These are phyloP conservation scores for Pelecanus crispus DNA, from an alignment of 2,113 vertebrate genomes.

Conservation along the genomic window DNA sequence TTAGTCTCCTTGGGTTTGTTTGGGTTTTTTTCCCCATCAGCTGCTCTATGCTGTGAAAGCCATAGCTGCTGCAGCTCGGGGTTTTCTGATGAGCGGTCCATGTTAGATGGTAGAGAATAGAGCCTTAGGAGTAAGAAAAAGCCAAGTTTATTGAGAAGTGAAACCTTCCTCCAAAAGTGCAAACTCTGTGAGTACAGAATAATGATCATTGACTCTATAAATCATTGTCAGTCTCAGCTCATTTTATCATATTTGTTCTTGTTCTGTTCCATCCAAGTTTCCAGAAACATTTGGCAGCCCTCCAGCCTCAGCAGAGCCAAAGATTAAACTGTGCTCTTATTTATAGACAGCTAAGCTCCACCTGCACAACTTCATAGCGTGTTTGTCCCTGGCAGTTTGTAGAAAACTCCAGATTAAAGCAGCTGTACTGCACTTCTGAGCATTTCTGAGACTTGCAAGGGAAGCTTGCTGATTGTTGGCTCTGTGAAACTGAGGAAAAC, in stretches of 20 bases:
- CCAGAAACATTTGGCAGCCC: constrained; percentile 44
- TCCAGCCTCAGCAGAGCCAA: constrained; percentile 30
- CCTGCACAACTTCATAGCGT: constrained; percentile 1
- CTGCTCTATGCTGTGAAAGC: background rate
- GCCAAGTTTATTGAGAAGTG: constrained; percentile 12
- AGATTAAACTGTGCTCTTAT: constrained; percentile 52
- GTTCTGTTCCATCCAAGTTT: constrained; percentile 46
- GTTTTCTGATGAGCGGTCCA: background rate
- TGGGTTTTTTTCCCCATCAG: background rate
- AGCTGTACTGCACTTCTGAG: background rate
- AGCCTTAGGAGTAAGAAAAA: background rate
- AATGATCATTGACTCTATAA: constrained; percentile 15
- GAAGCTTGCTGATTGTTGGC: background rate
- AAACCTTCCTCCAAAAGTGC: background rate
- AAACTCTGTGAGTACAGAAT: background rate
- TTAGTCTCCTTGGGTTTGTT: background rate
- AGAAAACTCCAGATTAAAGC: background rate
- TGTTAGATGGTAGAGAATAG: background rate
- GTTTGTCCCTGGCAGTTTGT: background rate
- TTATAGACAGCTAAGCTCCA: constrained; percentile 49
- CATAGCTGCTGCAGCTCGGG: background rate
- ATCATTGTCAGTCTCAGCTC: constrained; percentile 32
- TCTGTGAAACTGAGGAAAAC: background rate
- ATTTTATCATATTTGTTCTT: constrained; percentile 60
- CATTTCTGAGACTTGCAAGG: background rate